A percentile compares a stretch with the other conserved stretches of the same genome.
Conservation (phyloP, 2,888 invertebrate species). For the Nebria brevicollis region DNA sequence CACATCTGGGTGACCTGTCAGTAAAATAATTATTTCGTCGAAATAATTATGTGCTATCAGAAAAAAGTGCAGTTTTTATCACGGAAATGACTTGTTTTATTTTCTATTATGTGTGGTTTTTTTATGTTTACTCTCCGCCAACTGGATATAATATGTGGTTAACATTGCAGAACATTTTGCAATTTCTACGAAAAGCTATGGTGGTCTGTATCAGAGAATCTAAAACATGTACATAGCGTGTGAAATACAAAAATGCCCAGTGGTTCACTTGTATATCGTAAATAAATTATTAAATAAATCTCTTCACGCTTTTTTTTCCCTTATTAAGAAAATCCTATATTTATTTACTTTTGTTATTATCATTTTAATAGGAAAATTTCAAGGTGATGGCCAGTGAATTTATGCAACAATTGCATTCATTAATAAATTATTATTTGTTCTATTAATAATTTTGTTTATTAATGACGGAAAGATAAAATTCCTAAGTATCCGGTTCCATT, state of each 20-base stretch:
- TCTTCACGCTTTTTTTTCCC: too few species aligned
- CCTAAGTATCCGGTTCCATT: neutral
- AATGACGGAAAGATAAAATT: neutral
- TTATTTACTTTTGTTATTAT: too few species aligned
- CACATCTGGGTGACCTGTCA: neutral
- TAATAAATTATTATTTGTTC: neutral
- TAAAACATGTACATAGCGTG: neutral
- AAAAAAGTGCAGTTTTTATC: conserved; percentile 5
- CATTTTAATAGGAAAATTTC: too few species aligned
- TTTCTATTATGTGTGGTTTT: neutral
- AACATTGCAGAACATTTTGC: neutral
- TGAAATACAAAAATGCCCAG: neutral
- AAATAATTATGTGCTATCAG: conserved; percentile 1
- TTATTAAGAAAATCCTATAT: too few species aligned
- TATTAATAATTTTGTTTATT: neutral
- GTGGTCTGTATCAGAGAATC: neutral
- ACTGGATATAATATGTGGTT: conserved; percentile 1
- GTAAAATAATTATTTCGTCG: neutral
- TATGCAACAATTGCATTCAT: neutral
- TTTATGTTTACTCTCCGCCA: neutral
- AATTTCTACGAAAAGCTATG: neutral
- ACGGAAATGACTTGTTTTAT: conserved; percentile 5
- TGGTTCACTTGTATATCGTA: too few species aligned
- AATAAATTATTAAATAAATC: too few species aligned
- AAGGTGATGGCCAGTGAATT: too few species aligned